Evolutionary conservation across 2,113 vertebrate species (phyloP).

Genomic region (Oenanthe oenanthe): DNA sequence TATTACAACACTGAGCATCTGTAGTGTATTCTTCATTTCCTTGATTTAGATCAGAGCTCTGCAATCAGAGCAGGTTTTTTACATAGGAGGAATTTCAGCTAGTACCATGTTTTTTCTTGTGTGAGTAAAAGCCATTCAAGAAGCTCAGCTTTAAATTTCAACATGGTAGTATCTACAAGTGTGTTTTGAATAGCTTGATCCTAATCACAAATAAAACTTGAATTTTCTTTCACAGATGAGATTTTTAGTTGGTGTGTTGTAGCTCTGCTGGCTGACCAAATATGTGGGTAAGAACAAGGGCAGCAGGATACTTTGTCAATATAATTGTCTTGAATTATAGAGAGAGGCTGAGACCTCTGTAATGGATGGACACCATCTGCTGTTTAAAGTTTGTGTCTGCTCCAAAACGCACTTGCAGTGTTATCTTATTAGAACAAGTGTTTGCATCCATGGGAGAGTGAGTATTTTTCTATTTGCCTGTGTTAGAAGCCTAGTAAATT

Average conservation of each 20-base stretch:
- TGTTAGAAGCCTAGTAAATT: not conserved
- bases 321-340: not conserved
- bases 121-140: not conserved
- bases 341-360: not conserved
- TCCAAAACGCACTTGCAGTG: not conserved
- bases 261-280: not conserved
- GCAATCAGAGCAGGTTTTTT: not conserved
- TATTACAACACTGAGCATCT: not conserved
- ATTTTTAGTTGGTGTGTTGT: not conserved
- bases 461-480: not conserved
- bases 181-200: not conserved
- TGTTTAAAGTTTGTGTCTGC: not conserved
- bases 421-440: not conserved
- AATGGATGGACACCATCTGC: not conserved
- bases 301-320: not conserved
- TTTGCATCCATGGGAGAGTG: not conserved
- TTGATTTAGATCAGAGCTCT: not conserved
- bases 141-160: not conserved
- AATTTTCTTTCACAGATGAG: not conserved
- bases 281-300: not conserved
- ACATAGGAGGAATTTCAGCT: not conserved
- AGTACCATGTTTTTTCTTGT: not conserved
- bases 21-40: not conserved
- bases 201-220: not conserved
- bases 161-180: not conserved